Conservation (phyloP, 2,888 invertebrate species). For the Malachius bipustulatus region DNA sequence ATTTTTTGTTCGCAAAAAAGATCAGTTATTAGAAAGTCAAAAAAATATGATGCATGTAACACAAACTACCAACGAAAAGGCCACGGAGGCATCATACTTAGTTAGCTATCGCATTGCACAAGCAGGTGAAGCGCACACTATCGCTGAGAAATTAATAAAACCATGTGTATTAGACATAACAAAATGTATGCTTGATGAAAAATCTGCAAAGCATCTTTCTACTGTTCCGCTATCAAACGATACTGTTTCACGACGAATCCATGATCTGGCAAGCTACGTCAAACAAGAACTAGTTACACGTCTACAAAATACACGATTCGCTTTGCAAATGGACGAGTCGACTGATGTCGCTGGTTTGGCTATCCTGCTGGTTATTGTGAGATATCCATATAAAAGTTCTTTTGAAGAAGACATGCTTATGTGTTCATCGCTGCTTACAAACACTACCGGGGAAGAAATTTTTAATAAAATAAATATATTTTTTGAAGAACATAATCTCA, state of each 20-base stretch:
- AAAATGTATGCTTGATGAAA: conserved; percentile 26
- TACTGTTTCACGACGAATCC: conserved; percentile 26
- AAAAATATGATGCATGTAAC: too few relatives aligned
- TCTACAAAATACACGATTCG: conserved; percentile 13
- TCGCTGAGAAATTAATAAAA: conserved; percentile 24
- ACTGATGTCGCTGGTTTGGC: conserved; percentile 22
- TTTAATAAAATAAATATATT: too few relatives aligned
- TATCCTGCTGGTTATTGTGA: conserved; percentile 25
- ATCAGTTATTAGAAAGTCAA: too few relatives aligned
- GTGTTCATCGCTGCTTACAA: too few relatives aligned
- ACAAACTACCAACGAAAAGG: conserved; percentile 24
- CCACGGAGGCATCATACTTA: conserved; percentile 24
- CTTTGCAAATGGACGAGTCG: conserved; percentile 26
- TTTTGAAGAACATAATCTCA: too few relatives aligned
- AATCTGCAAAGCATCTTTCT: conserved; percentile 25
- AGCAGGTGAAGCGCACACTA: conserved; percentile 23
- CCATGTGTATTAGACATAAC: conserved; percentile 19
- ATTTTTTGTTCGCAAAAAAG: too few relatives aligned
- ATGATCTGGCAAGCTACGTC: conserved; percentile 25
- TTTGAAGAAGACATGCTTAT: too few relatives aligned
- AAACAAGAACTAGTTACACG: conserved; percentile 22
- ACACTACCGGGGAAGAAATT: too few relatives aligned
- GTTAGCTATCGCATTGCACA: conserved; percentile 18
- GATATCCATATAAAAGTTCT: conserved; percentile 24
- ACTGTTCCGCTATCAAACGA: conserved; percentile 26